Base-by-base conservation (phyloP, 1,140 invertebrate genomes). In the Odontomachus brunneus region DNA sequence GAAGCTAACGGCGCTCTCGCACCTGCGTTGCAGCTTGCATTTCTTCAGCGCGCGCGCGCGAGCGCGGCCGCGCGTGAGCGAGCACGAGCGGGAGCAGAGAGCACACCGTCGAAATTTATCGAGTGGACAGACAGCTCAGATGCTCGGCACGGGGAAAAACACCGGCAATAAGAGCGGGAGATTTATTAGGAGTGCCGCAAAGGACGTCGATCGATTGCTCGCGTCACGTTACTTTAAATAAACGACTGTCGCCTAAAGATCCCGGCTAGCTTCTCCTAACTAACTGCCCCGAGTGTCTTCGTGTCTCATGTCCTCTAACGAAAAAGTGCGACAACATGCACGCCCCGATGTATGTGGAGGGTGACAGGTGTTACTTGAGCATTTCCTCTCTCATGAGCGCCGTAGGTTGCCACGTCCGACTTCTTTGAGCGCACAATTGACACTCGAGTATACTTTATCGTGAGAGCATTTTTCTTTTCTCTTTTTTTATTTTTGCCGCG, bases 61-160 rank as follows among this genome's bases (percentile, higher is more conserved):
- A 33, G 29, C 5, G 29, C n/a, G n/a, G n/a, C 29, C 29, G 29
- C 29, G 29, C 29, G 38, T 11, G 38, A 44, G 38, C 9, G 38
- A 0, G 38, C 38, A 44, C 38, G 38, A 26, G 65, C 5, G 1
- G 26, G 2, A 11, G 53, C n/a, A 76, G 38, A 44, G 38, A 11
- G 75, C 65, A 9, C 51, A 65, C 57, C 75, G 75, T 80, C 75
- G 65, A 80, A 80, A 80, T 80, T 80, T 80, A 80, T 80, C 75
- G 75, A 59, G 75, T 80, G 75, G 65, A 80, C 75, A 71, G 75
- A 80, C 75, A 57, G 65, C 65, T 80, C 60, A 80, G 75, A 57
- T 71, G 75, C 75, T 22, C 49, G 51, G 33, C 24, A 11, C 9
- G 19, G 17, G 63, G 51, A 24, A 55, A 69, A 57, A 33, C 51